Evolutionary conservation across 2,797 vertebrate genomes (phyloP).

Genomic region (Malacoctenus gilli): DNA sequence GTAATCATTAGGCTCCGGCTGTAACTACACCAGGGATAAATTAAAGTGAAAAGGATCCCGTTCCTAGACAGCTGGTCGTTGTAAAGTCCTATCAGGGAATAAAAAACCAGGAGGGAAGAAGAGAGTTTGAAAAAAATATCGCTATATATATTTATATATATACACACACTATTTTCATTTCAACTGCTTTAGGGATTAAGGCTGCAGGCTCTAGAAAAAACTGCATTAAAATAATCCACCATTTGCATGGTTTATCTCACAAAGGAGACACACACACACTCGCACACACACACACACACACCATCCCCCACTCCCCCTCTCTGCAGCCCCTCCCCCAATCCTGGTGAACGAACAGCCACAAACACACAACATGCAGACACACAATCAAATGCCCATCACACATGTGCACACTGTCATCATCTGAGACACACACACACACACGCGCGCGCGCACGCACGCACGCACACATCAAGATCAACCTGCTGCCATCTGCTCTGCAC

Average conservation of each 20-base stretch:
- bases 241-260: conserved; percentile 84
- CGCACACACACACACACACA: conserved; percentile 42
- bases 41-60: conserved; percentile 58
- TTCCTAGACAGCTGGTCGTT: conserved; percentile 74
- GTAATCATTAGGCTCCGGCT: conserved; percentile 60
- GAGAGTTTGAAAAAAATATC: conserved; percentile 72
- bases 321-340: conserved; percentile 68
- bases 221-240: conserved; percentile 83
- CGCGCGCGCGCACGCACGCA: conserved; percentile 41
- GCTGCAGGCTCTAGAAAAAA: conserved; percentile 61
- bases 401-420: conserved; percentile 72
- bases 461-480: conserved; percentile 71
- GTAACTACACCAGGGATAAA: conserved; percentile 55
- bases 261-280: conserved; percentile 73
- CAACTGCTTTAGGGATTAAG: conserved; percentile 81
- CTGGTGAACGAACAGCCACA: conserved; percentile 46
- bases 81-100: conserved; percentile 70
- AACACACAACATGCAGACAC: conserved; percentile 29
- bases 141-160: no score
- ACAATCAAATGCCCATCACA: conserved; percentile 38
- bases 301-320: conserved; percentile 66
- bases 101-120: conserved; percentile 34
- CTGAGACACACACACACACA: conserved; percentile 47
- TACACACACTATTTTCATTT: conserved; percentile 81
- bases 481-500: conserved; percentile 77